phyloP scores from a whole-genome alignment of 2,113 vertebrate species.

The Emydocephalus ijimae region DNA sequence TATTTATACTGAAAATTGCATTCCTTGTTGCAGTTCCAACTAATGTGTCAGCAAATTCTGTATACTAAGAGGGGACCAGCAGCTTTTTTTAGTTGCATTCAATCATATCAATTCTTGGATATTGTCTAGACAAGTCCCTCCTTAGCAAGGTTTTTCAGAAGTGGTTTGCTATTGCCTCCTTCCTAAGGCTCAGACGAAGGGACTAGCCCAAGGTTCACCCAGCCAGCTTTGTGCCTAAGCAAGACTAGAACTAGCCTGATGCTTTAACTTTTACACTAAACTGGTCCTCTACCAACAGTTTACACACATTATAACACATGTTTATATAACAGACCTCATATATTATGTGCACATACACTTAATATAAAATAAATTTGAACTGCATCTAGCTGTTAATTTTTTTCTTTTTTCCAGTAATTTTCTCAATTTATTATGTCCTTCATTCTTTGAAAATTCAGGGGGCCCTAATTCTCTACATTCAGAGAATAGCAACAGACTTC shows the following conservation, averaged over 20 bases:
- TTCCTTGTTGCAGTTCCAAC: background rate
- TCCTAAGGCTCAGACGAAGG: background rate
- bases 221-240: background rate
- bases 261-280: background rate
- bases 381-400: background rate
- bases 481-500: background rate
- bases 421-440: background rate
- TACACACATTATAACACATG: background rate
- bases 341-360: background rate
- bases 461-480: background rate
- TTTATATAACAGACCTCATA: background rate
- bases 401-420: background rate
- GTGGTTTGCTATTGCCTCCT: background rate
- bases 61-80: background rate
- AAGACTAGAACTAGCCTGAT: background rate
- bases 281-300: background rate
- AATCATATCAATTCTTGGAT: background rate
- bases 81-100: background rate
- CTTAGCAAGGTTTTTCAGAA: background rate
- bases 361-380: background rate
- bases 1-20: background rate
- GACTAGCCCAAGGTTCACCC: background rate
- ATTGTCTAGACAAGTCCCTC: background rate
- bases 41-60: background rate
- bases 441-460: background rate